Evolutionary conservation across 2,888 invertebrate genomes (phyloP), one percentile per base, ranked within the genome.

Genomic region (Dromius quadrimaculatus): DNA sequence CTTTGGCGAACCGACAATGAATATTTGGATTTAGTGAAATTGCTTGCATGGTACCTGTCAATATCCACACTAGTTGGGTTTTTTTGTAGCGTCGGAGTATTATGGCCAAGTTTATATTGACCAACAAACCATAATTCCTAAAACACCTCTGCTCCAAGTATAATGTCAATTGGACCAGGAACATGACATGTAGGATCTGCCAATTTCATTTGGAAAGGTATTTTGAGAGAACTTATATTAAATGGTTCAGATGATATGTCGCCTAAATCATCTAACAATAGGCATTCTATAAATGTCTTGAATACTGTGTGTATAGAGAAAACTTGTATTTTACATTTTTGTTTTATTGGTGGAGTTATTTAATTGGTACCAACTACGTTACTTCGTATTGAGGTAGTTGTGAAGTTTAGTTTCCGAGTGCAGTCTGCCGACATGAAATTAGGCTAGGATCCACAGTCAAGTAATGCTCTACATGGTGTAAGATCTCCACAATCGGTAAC

Each of bases 31-130:
- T 6, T n/a, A 17, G 6, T 3, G 43, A 2, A 11, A n/a, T 43
- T 1, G 19, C 11, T 1, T 8, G 11, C 6, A 43, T 13, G 8
- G 9, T 13, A 1, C 43, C 43, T 1, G 43, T 17, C 8, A 43
- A 15, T 15, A 43, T 43, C 43, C 43, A 43, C 8, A 13, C 54
- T 1, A 50, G 22, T 11, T 50, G 54, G 9, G 54, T 50, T 50
- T 50, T n/a, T 50, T 2, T 50, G 43, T 15, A 43, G 11, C 8
- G 19, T 43, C 8, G 43, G 43, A 2, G 19, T 15, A 11, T 43
- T 43, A 8, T n/a, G 8, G 1, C 43, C 43, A 2, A 43, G 19
- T 43, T 43, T 43, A 11, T 15, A 8, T 3, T 43, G 43, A n/a
- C 43, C 43, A 2, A 43, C 43, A 43, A 8, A 43, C 8, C 6